These are phyloP conservation scores for Nephotettix cincticeps DNA, from an alignment of 1,140 invertebrate species.

Conservation along the genomic window DNA sequence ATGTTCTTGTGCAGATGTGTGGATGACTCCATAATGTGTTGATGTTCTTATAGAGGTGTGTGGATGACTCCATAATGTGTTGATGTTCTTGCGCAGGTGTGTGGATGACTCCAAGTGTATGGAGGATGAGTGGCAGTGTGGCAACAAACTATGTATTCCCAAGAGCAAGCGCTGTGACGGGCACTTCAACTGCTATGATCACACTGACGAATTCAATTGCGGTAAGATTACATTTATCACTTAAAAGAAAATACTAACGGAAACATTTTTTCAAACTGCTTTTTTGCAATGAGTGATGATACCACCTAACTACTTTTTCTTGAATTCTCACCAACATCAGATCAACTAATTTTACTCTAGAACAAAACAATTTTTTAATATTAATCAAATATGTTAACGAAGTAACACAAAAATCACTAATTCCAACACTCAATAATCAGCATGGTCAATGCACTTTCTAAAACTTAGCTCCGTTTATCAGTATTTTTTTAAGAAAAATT, in stretches of 20 bases:
- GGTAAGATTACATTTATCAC: conserved; percentile 53
- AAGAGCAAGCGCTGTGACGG: conserved; percentile 69
- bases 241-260: background rate
- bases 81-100: conserved; percentile 44
- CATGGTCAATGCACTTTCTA: too few species aligned
- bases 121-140: conserved; percentile 65
- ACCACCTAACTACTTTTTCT: too few species aligned
- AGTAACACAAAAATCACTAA: too few species aligned
- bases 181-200: conserved; percentile 73
- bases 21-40: background rate
- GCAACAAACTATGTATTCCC: conserved; percentile 69
- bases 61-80: background rate
- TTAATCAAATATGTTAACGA: too few species aligned
- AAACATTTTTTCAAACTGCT: background rate
- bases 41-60: background rate
- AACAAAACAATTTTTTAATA: too few species aligned
- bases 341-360: too few species aligned
- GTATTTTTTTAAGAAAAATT: too few species aligned
- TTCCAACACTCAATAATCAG: too few species aligned
- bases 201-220: conserved; percentile 76
- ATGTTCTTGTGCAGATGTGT: background rate
- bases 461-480: too few species aligned
- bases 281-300: too few species aligned
- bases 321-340: too few species aligned
- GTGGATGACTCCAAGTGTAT: conserved; percentile 52